A percentile compares a stretch with the other conserved stretches of the same genome.
Conservation (phyloP, 2,113 vertebrate genomes). For the Lepus americanus region DNA sequence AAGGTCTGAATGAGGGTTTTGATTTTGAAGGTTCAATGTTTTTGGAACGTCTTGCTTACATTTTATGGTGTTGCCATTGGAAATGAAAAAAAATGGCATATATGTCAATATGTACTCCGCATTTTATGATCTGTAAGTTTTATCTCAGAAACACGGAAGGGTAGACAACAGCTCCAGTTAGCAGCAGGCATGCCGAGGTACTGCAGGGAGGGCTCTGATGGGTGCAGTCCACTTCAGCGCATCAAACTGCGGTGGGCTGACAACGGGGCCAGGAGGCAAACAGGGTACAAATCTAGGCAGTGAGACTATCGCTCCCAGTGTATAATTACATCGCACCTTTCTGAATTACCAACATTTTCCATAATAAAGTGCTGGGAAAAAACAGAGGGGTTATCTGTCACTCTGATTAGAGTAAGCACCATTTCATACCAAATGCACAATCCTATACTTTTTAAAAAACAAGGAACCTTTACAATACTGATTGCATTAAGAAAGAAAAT, state of each 20-base stretch:
- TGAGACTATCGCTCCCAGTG: not conserved
- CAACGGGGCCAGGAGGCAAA: not conserved
- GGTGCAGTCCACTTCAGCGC: not conserved
- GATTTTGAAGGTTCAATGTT: conserved; percentile 85
- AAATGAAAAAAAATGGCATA: conserved; percentile 90
- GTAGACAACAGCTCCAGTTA: not conserved
- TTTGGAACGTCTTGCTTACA: conserved; percentile 92
- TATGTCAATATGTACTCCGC: conserved; percentile 89
- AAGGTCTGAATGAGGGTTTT: conserved; percentile 91
- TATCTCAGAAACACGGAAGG: not conserved
- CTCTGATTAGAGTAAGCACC: not conserved
- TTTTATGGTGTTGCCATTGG: conserved; percentile 92
- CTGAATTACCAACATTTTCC: not conserved
- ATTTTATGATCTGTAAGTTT: conserved; percentile 12
- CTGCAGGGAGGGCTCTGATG: not conserved
- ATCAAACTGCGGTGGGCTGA: not conserved
- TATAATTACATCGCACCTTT: not conserved
- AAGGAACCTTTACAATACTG: not conserved
- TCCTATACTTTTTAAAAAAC: not conserved
- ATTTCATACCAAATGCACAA: not conserved
- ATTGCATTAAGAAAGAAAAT: not conserved
- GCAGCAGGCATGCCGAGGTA: not conserved
- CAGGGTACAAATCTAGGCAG: not conserved
- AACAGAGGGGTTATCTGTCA: not conserved
- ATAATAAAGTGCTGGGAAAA: not conserved